Conservation (phyloP, 2,113 vertebrate genomes). For the Girardinichthys multiradiatus region DNA sequence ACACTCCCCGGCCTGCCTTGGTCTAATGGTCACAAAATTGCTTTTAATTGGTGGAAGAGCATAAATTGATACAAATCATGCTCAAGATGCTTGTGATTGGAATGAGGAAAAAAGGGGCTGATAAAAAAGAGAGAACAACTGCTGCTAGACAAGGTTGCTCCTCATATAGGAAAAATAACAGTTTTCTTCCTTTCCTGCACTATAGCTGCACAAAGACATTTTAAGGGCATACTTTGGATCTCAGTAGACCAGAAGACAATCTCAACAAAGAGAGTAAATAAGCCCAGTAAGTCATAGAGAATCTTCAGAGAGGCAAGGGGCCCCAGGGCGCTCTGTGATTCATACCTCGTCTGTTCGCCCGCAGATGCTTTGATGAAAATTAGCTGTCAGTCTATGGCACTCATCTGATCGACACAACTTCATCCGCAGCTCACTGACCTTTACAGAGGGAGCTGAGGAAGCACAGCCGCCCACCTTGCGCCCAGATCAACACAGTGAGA, state of each 20-base stretch:
- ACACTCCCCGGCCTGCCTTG: slow-evolving; percentile 60
- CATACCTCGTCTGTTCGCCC: slow-evolving; percentile 7
- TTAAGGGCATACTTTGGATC: slow-evolving; percentile 15
- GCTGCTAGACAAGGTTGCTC: slow-evolving; percentile 1
- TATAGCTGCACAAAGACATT: slow-evolving; percentile 1
- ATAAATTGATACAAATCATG: slow-evolving; percentile 73
- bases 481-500: slow-evolving; percentile 52
- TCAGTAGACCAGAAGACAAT: slow-evolving; percentile 24
- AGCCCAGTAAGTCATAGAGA: slow-evolving; percentile 35
- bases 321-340: background rate
- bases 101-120: slow-evolving; percentile 7
- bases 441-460: slow-evolving; percentile 58
- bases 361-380: slow-evolving; percentile 72
- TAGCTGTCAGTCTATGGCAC: slow-evolving; percentile 58
- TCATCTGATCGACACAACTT: slow-evolving; percentile 65
- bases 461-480: slow-evolving; percentile 44
- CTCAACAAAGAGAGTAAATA: slow-evolving; percentile 27
- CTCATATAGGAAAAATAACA: slow-evolving; percentile 18
- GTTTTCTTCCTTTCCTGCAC: background rate
- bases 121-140: slow-evolving; percentile 11
- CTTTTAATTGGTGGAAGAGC: slow-evolving; percentile 76
- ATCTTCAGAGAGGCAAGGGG: slow-evolving; percentile 37
- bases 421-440: slow-evolving; percentile 74
- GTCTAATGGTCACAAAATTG: slow-evolving; percentile 75
- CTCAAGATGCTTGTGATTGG: slow-evolving; percentile 41